These are phyloP conservation scores for Lasioglossum vierecki DNA, from an alignment of 2,888 invertebrate genomes.

Conservation along the genomic window DNA sequence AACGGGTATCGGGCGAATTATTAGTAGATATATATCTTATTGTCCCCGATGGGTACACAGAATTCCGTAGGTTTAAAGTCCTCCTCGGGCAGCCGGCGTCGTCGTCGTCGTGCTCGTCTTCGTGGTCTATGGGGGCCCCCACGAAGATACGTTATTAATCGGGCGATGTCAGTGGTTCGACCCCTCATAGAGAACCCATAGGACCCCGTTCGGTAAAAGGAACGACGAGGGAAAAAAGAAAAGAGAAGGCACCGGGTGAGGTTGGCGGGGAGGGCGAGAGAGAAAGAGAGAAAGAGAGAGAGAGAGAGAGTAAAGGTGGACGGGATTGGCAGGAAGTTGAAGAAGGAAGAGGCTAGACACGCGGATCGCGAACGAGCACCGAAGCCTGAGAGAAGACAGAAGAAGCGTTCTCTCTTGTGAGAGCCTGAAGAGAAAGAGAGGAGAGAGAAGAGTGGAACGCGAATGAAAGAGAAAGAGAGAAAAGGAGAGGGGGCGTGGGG, in stretches of 20 bases:
- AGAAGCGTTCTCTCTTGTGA: constrained; percentile 45
- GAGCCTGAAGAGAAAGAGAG: constrained; percentile 18
- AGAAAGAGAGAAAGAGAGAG: too few species aligned
- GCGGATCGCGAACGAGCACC: constrained; percentile 24
- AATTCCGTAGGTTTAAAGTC: constrained; percentile 60
- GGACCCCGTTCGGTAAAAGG: constrained; percentile 71
- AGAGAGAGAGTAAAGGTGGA: constrained; percentile 3
- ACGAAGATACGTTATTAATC: constrained; percentile 79
- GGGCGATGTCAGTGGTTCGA: constrained; percentile 81
- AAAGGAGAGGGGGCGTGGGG: constrained; percentile 47
- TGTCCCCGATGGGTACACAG: constrained; percentile 67
- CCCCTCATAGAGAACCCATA: constrained; percentile 80
- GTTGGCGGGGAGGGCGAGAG: background rate
- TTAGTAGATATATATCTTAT: constrained; percentile 67
- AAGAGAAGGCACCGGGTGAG: background rate
- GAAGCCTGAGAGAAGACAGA: constrained; percentile 52
- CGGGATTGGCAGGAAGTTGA: constrained; percentile 42
- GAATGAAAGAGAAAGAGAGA: too few species aligned
- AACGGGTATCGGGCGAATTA: constrained; percentile 37
- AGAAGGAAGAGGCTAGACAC: constrained; percentile 41
- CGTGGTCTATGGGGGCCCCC: constrained; percentile 70
- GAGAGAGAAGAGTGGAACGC: too few species aligned
- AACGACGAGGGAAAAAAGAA: constrained; percentile 30
- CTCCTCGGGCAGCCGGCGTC: constrained; percentile 12
- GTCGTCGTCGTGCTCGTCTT: constrained; percentile 56